Conservation (phyloP, 2,888 invertebrate species). For the Clitarchus hookeri region DNA sequence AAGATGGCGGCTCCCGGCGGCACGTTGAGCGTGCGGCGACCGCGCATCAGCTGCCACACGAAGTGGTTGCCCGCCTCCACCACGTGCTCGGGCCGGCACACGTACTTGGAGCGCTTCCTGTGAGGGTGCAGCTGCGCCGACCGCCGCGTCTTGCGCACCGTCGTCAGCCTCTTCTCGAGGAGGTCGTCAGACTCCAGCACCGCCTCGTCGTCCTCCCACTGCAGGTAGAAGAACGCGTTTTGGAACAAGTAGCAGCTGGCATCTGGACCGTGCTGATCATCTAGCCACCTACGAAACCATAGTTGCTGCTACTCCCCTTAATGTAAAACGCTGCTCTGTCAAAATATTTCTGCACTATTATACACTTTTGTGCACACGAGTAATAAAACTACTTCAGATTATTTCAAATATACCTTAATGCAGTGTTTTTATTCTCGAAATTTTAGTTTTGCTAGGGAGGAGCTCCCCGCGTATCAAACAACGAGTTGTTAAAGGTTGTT, state of each 20-base stretch:
- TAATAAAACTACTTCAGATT: too few relatives aligned
- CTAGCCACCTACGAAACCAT: constrained; percentile 58
- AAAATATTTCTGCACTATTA: too few relatives aligned
- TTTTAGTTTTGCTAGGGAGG: too few relatives aligned
- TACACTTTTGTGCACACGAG: too few relatives aligned
- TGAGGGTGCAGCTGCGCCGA: constrained; percentile 84
- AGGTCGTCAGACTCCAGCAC: constrained; percentile 52
- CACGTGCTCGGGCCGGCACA: constrained; percentile 80
- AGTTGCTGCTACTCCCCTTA: too few relatives aligned
- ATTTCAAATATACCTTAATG: too few relatives aligned
- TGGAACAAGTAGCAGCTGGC: constrained; percentile 87
- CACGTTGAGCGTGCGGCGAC: constrained; percentile 77
- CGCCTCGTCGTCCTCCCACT: constrained; percentile 71
- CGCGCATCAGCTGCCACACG: constrained; percentile 84
- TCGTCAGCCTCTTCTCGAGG: constrained; percentile 64
- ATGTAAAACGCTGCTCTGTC: too few relatives aligned
- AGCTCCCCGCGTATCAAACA: too few relatives aligned
- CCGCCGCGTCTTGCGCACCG: constrained; percentile 78
- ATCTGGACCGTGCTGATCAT: constrained; percentile 57
- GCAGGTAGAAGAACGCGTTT: constrained; percentile 82
- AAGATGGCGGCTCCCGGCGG: constrained; percentile 81
- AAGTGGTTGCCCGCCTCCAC: constrained; percentile 93
- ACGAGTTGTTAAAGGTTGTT: too few relatives aligned
- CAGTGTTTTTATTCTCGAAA: too few relatives aligned
- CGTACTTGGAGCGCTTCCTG: constrained; percentile 90